Base-by-base conservation (phyloP, 2,797 vertebrate genomes). In the Heteromormyrus szaboi region DNA sequence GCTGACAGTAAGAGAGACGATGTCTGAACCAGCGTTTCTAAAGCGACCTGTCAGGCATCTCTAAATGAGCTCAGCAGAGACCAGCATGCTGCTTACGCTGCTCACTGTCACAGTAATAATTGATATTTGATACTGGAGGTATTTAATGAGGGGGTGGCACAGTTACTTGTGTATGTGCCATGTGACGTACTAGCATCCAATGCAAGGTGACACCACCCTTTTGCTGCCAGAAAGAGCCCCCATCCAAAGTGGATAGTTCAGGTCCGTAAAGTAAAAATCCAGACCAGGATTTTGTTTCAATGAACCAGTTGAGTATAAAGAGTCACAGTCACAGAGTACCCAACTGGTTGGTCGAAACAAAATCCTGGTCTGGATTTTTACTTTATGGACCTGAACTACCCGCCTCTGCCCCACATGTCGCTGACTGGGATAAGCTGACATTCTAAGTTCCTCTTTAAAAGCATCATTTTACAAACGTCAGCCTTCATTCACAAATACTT, bases 401-500 rank as follows among this genome's bases (percentile, higher is more conserved):
- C 11, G 12, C 3, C 25, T 14, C 62, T 68, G 25, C 14, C 7
- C 29, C 3, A 29, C 12, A 37, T 37, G 12, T 33, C 4, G 0
- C 68, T 76, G 68, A 41, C 33, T 37, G 22, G 68, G 5, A 76
- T 76, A 76, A 41, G 9, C 37, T 37, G 37, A 37, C 37, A 37
- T 44, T 48, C 4, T 68, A 25, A 29, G 25, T 33, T 68, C 65
- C 29, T 68, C 22, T 68, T 68, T 14, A 29, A 33, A 33, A 68
- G 11, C 29, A 2, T 5, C 25, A 33, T 68, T 68, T 83, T 83
- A 46, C 46, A 44, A 17, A 83, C 72, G 0, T 17, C 37, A 54
- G 12, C n/a, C 53, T 62, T 88, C 54, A 88, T 84, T 44, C 79
- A 46, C 54, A 62, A 62, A 84, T 79, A n/a, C 25, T 54, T 84